Base-by-base conservation (phyloP, 2,113 vertebrate species). In the Muntiacus muntjak region DNA sequence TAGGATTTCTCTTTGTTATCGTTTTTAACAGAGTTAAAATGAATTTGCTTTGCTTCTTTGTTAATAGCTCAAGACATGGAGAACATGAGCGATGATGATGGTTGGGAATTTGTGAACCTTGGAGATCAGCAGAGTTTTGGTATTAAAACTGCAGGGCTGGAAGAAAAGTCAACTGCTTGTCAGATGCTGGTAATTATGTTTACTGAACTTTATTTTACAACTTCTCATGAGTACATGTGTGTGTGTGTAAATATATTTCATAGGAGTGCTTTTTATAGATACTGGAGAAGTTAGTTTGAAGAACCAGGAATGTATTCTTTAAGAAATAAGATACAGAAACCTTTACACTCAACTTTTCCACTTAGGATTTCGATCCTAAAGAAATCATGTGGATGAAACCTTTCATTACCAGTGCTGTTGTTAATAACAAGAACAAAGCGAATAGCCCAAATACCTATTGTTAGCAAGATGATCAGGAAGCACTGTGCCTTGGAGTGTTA, bases 51-150 rank as follows among this genome's bases (percentile, higher is more conserved):
- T 90, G 85, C 58, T 89, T 84, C n/a, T 0, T 17, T 26, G 3
- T 28, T 62, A 83, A 95, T 89, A 99, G 99, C 99, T 86, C 99
- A 99, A 98, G 99, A 99, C 98, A 99, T 99, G 99, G 99, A 99
- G 98, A 99, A 99, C 95, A 99, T 99, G 99, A 99, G 99, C 1
- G 99, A 99, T 95, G 99, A 99, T 94, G 99, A 99, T 36, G 99
- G 99, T 2, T 99, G 99, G 99, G 99, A 99, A 97, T 99, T 99
- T 98, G 99, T 99, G 81, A 99, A 99, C 98, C 98, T 99, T 96
- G 99, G 99, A 76, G 99, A 99, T 97, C 99, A 99, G 97, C 99
- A 99, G 95, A 99, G 99, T 98, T 99, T 99, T 97, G 99, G 99
- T 92, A 99, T 99, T 94, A 99, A 99, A 99, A 99, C 99, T 2